phyloP scores from a whole-genome alignment of 2,888 invertebrate genomes.

The Cerceris ruficornis region DNA sequence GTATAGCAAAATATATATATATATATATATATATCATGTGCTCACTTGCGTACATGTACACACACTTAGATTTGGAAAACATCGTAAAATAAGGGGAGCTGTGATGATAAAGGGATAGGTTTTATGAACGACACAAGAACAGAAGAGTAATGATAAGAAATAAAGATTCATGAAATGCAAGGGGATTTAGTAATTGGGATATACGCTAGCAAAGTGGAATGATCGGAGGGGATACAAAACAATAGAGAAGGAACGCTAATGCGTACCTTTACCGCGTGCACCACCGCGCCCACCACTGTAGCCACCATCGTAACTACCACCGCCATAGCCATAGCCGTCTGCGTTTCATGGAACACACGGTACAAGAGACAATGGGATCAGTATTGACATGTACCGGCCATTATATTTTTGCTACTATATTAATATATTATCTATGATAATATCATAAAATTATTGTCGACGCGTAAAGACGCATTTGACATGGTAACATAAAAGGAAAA shows the following conservation, averaged over 20 bases:
- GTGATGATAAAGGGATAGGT: conserved; percentile 17
- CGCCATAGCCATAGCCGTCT: conserved; percentile 91
- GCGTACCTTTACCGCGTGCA: conserved; percentile 93
- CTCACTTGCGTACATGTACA: conserved; percentile 48
- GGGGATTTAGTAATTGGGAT: conserved; percentile 13
- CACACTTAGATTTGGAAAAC: conserved; percentile 45
- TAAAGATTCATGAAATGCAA: conserved; percentile 38
- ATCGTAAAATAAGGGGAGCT: conserved; percentile 1
- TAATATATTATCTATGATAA: conserved; percentile 25
- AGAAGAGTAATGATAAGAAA: conserved; percentile 14
- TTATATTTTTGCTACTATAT: conserved; percentile 43
- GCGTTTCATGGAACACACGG: conserved; percentile 82
- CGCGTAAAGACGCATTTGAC: conserved; percentile 10
- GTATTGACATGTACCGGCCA: conserved; percentile 63
- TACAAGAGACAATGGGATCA: conserved; percentile 77
- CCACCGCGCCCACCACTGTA: conserved; percentile 93
- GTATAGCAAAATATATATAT: conserved; percentile 24
- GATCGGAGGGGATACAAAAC: conserved; percentile 61
- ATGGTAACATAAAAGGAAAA: conserved; percentile 17
- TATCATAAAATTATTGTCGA: conserved; percentile 26
- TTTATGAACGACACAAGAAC: neutral
- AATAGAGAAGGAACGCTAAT: conserved; percentile 81
- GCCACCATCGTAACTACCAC: conserved; percentile 94
- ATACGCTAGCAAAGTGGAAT: conserved; percentile 51
- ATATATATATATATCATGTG: conserved; percentile 35